Base-by-base conservation (phyloP, 37 sponge, comb jelly and placozoan species). In the Haliclona indistincta region DNA sequence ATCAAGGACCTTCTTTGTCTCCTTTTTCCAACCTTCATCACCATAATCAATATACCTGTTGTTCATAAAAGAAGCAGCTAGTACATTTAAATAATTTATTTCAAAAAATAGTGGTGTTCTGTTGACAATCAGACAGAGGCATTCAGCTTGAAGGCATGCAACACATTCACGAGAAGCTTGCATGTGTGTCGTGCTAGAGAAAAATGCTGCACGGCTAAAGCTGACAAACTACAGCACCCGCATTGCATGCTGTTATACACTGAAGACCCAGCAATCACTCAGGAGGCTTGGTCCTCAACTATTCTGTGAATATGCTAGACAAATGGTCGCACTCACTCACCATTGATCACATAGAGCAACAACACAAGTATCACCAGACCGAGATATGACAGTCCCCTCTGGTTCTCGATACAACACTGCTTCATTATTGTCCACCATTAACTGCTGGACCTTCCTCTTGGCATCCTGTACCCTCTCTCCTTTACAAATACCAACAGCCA, bases 291-390 rank as follows among this genome's bases (percentile, higher is more conserved):
- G n/a, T n/a, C n/a, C n/a, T n/a, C n/a, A n/a, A n/a, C n/a, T n/a
- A n/a, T n/a, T n/a, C n/a, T n/a, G n/a, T n/a, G n/a, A n/a, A n/a
- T n/a, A n/a, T n/a, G n/a, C n/a, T n/a, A n/a, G n/a, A n/a, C n/a
- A n/a, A n/a, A n/a, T n/a, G n/a, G 7, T 4, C 0, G 36, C 60
- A 74, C 4, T 1, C 20, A 34, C 81, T 56, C 49, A 86, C 99
- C 99, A 97, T 56, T 97, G 98, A 65, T 97, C 96, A 84, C 93
- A 92, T 23, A 93, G 86, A 22, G 99, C 96, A 15, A 98, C 94
- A 28, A 98, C 92, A 89, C 99, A 98, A 35, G 68, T 74, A 43
- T 98, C 99, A 38, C 96, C 96, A 10, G 99, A 95, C 20, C 99
- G 93, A 47, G 99, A 92, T 44, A 93, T 84, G 44, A 96, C 93